A percentile compares a stretch with the other conserved stretches of the same genome.
These are phyloP conservation scores for Aeoliscus strigatus DNA, from an alignment of 2,797 vertebrate genomes.

Conservation along the genomic window DNA sequence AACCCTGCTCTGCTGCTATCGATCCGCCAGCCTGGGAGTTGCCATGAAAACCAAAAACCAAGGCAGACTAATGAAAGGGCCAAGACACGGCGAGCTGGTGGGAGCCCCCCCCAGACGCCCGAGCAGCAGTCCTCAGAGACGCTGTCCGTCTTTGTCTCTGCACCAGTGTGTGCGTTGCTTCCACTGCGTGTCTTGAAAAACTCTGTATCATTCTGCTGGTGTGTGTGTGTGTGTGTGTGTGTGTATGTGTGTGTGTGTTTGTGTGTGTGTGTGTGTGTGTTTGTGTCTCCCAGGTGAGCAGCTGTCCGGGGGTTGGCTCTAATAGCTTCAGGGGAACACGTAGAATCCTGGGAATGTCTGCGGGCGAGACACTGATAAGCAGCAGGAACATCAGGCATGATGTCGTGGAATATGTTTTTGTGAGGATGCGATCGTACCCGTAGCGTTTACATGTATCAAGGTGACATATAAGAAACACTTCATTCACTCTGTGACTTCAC, in stretches of 20 bases:
- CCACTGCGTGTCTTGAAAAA: slow-evolving; percentile 15
- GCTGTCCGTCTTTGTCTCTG: too few relatives aligned
- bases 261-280: too few relatives aligned
- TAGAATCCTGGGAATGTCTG: slow-evolving; percentile 21
- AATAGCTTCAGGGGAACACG: slow-evolving; percentile 40
- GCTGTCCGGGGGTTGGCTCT: slow-evolving; percentile 36
- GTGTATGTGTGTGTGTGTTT: too few relatives aligned
- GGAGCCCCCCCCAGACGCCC: slow-evolving; percentile 8
- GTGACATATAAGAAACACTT: too few relatives aligned
- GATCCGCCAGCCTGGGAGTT: slow-evolving; percentile 27
- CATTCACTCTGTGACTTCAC: too few relatives aligned
- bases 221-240: too few relatives aligned
- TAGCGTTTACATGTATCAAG: too few relatives aligned
- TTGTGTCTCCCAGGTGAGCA: too few relatives aligned
- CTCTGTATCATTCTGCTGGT: too few relatives aligned
- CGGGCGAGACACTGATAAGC: slow-evolving; percentile 38
- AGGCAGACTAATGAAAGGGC: slow-evolving; percentile 28
- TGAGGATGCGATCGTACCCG: too few relatives aligned
- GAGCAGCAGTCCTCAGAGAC: slow-evolving; percentile 11
- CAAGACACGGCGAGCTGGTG: slow-evolving; percentile 13
- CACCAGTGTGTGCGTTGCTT: slow-evolving; percentile 9
- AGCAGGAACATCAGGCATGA: slow-evolving; percentile 17
- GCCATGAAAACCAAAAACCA: slow-evolving; percentile 25
- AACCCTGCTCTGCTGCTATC: slow-evolving; percentile 20
- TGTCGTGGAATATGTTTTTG: slow-evolving; percentile 7